A percentile compares a stretch with the other conserved stretches of the same genome.
Evolutionary conservation across 1,140 invertebrate genomes (phyloP).

Genomic region (Cydia amplana): DNA sequence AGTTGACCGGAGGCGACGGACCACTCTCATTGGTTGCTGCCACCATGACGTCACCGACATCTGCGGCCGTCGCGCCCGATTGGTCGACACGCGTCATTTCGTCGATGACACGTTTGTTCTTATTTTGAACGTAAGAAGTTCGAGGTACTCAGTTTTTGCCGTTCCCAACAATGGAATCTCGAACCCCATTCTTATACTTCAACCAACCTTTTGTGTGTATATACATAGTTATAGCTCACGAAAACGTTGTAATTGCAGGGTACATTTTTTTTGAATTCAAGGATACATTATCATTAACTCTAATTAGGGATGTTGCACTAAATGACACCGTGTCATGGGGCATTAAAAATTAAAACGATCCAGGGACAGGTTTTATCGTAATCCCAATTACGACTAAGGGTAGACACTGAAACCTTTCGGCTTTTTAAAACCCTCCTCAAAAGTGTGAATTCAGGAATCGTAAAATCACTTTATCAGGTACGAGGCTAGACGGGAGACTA

Average conservation of each 20-base stretch:
- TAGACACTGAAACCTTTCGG: conserved; percentile 52
- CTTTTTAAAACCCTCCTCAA: conserved; percentile 74
- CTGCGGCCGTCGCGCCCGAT: conserved; percentile 75
- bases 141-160: conserved; percentile 67
- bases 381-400: conserved; percentile 60
- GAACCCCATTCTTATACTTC: conserved; percentile 47
- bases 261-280: not conserved
- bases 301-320: conserved; percentile 35
- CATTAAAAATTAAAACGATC: conserved; percentile 60
- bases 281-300: conserved; percentile 3
- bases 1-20: conserved; percentile 76
- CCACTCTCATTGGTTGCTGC: conserved; percentile 64
- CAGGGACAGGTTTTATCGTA: conserved; percentile 50
- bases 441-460: conserved; percentile 73
- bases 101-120: conserved; percentile 78
- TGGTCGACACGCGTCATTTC: conserved; percentile 78
- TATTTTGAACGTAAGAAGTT: conserved; percentile 74
- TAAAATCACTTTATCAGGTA: conserved; percentile 73
- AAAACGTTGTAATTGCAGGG: conserved; percentile 33
- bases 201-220: conserved; percentile 45
- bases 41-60: conserved; percentile 70
- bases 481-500: conserved; percentile 57
- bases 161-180: conserved; percentile 54
- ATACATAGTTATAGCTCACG: conserved; percentile 34
- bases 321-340: conserved; percentile 35